phyloP scores from a whole-genome alignment of 2,888 invertebrate genomes.

The Sclerodermus sp. region DNA sequence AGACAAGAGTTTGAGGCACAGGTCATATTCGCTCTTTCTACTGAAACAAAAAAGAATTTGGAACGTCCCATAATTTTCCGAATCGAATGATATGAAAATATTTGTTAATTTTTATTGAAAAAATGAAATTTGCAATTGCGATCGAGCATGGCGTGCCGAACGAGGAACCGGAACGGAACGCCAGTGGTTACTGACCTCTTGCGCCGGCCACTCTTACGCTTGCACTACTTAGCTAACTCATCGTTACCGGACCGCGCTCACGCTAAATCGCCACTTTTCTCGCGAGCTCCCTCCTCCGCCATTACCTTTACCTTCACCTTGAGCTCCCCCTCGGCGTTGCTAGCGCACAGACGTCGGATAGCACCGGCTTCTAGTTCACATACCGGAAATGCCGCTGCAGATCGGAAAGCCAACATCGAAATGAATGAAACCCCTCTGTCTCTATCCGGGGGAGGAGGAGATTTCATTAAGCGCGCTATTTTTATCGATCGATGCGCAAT shows the following conservation, averaged over 20 bases:
- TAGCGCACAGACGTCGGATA: not conserved
- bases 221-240: conserved; percentile 54
- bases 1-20: no score
- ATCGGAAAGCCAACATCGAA: no score
- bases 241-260: conserved; percentile 24
- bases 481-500: no score
- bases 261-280: conserved; percentile 32
- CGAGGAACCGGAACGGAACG: conserved; percentile 50
- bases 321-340: conserved; percentile 21
- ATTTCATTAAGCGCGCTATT: no score
- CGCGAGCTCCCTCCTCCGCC: conserved; percentile 13
- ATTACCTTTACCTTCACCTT: conserved; percentile 44
- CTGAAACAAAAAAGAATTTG: not conserved
- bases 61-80: not conserved
- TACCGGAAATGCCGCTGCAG: conserved; percentile 9
- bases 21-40: no score
- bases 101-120: not conserved
- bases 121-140: conserved; percentile 10
- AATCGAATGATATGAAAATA: not conserved
- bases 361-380: not conserved
- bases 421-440: no score
- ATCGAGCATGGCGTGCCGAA: conserved; percentile 22
- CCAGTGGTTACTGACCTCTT: conserved; percentile 47
- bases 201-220: conserved; percentile 52
- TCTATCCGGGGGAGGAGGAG: no score